Percentiles rank a stretch among this genome's conserved stretches.
Conservation (phyloP, 2,888 invertebrate species). For the Ornithoptera alexandrae region DNA sequence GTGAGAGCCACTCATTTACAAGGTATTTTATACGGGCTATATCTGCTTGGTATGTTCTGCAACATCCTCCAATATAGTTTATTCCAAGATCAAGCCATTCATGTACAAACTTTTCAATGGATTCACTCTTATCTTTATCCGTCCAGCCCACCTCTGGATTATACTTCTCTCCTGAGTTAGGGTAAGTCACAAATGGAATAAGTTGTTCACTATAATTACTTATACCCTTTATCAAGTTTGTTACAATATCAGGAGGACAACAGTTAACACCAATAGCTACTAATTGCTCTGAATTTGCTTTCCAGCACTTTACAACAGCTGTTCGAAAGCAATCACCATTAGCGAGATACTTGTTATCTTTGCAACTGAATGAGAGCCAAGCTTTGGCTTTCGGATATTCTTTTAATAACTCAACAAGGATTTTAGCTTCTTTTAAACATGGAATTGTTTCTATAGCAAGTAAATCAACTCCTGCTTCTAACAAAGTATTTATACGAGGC, state of each 20-base stretch:
- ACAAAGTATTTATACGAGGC: constrained; percentile 86
- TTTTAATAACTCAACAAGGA: constrained; percentile 86
- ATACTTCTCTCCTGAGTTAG: constrained; percentile 93
- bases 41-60: constrained; percentile 89
- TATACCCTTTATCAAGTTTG: constrained; percentile 53
- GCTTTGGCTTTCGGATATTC: constrained; percentile 88
- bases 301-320: constrained; percentile 83
- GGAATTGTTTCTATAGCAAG: constrained; percentile 96
- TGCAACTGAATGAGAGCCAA: constrained; percentile 94
- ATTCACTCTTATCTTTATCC: constrained; percentile 81
- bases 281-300: constrained; percentile 81
- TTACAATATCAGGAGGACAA: constrained; percentile 71
- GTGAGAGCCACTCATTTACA: constrained; percentile 46
- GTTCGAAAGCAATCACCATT: constrained; percentile 88
- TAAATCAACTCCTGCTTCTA: constrained; percentile 90
- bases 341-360: constrained; percentile 79
- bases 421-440: constrained; percentile 88
- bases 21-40: constrained; percentile 80
- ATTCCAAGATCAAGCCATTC: constrained; percentile 90
- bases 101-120: constrained; percentile 83
- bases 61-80: constrained; percentile 91
- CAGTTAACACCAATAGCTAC: constrained; percentile 94
- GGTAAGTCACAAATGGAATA: constrained; percentile 91
- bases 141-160: constrained; percentile 82
- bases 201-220: constrained; percentile 42